phyloP scores from a whole-genome alignment of 2,888 invertebrate genomes.

The Volucella inflata region DNA sequence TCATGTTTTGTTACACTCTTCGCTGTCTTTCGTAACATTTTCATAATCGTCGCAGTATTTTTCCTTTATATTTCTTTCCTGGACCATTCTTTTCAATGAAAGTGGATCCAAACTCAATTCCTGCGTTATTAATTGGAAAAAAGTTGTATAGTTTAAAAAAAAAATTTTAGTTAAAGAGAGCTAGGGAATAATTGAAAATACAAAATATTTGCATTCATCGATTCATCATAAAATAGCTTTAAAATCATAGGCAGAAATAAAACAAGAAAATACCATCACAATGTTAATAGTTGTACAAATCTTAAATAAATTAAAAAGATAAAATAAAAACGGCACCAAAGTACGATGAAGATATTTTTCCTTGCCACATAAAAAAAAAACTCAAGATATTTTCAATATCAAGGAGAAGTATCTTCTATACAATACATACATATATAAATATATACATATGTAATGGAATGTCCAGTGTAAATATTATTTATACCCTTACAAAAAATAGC shows the following conservation, averaged over 20 bases:
- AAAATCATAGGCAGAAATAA: not conserved
- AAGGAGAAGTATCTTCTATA: conserved; percentile 32
- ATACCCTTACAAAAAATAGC: conserved; percentile 30
- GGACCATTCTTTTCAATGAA: too few relatives aligned
- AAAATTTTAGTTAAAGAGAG: too few relatives aligned
- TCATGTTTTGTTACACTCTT: too few relatives aligned
- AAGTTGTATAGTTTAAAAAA: too few relatives aligned
- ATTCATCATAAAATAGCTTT: too few relatives aligned
- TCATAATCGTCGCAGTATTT: too few relatives aligned
- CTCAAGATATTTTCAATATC: not conserved
- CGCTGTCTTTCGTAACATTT: too few relatives aligned
- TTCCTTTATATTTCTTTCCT: too few relatives aligned
- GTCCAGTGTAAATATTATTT: conserved; percentile 63
- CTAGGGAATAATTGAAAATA: too few relatives aligned
- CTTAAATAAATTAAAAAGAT: not conserved
- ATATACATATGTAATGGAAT: conserved; percentile 41
- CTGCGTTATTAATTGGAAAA: too few relatives aligned
- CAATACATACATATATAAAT: conserved; percentile 24
- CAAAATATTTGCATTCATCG: too few relatives aligned
- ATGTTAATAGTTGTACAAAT: conserved; percentile 7
- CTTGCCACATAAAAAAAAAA: conserved; percentile 11
- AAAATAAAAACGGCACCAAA: conserved; percentile 41
- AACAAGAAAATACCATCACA: conserved; percentile 55
- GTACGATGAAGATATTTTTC: conserved; percentile 16
- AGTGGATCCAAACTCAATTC: too few relatives aligned